Evolutionary conservation across 2,888 invertebrate genomes (phyloP), one percentile per base, ranked within the genome.

Genomic region (Eretmocerus hayati): DNA sequence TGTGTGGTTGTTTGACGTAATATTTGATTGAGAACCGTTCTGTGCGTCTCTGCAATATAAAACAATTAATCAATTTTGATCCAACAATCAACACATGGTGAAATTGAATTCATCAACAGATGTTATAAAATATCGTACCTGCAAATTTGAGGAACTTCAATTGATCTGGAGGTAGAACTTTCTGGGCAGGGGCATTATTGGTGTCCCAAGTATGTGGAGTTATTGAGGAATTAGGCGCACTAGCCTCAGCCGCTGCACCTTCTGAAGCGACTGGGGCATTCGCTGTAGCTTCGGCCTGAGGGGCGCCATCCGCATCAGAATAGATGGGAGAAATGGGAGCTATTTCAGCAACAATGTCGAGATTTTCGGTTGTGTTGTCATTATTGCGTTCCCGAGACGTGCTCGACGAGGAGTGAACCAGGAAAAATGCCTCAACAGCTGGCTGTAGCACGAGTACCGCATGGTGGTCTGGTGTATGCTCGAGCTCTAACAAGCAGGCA

Each of bases 341-440:
- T 50, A 70, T 56, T 9, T 71, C 71, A 1, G 69, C 63, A 3
- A 64, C 66, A 5, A 62, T 62, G 32, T 71, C 70, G 4, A 56
- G 53, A 45, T 59, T 62, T 23, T 63, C 62, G 32, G 57, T 56
- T 20, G 53, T 56, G 26, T 45, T 52, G 9, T 55, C 51, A 26
- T 41, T 54, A 32, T 51, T 59, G 23, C 59, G 60, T 37, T 61
- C 63, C 19, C 66, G 63, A 23, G 59, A 60, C 31, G 62, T 62
- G 68, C 77, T 74, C 54, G 78, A 71, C 58, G 84, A 83, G 16
- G 89, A 87, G 66, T 91, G 90, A 3, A 90, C 88, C 46, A 91
- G 74, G 76, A 92, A 92, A 75, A 92, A 92, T 11, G 90, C 89
- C 72, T 92, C 91, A 3, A 92, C 90, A 5, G 90, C 86, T 21